Evolutionary conservation across 2,113 vertebrate genomes (phyloP).

Genomic region (Rafetus swinhoei): DNA sequence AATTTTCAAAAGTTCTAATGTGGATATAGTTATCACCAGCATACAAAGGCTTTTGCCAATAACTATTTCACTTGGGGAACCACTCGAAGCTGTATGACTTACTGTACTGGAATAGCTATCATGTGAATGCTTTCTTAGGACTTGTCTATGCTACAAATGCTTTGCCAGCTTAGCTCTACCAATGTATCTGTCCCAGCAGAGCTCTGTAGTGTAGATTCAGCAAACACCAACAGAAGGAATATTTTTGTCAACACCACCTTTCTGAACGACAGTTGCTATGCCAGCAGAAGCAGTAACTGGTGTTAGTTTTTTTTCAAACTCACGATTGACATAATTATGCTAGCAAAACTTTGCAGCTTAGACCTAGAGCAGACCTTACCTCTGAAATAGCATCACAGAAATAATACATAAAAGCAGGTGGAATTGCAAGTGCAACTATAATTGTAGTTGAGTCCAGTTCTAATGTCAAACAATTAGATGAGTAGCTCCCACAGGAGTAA

Average conservation of each 20-base stretch:
- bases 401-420: constrained; percentile 60
- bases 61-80: constrained; percentile 2
- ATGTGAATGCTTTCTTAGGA: not conserved
- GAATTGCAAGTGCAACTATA: constrained; percentile 33
- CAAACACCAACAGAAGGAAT: not conserved
- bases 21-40: not conserved
- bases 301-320: not conserved
- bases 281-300: not conserved
- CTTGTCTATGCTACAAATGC: not conserved
- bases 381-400: constrained; percentile 53
- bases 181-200: not conserved
- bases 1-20: not conserved
- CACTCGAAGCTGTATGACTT: not conserved
- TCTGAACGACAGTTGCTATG: not conserved
- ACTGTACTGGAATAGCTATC: not conserved
- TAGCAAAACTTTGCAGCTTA: not conserved
- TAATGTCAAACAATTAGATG: constrained; percentile 25
- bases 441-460: constrained; percentile 53
- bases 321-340: not conserved
- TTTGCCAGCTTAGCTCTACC: constrained; percentile 23
- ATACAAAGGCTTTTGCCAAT: constrained; percentile 8
- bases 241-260: not conserved
- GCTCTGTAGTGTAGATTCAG: not conserved
- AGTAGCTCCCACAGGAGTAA: constrained; percentile 48
- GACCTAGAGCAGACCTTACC: constrained; percentile 48